Evolutionary conservation across 2,797 vertebrate species (phyloP).

Genomic region (Girardinus metallicus): DNA sequence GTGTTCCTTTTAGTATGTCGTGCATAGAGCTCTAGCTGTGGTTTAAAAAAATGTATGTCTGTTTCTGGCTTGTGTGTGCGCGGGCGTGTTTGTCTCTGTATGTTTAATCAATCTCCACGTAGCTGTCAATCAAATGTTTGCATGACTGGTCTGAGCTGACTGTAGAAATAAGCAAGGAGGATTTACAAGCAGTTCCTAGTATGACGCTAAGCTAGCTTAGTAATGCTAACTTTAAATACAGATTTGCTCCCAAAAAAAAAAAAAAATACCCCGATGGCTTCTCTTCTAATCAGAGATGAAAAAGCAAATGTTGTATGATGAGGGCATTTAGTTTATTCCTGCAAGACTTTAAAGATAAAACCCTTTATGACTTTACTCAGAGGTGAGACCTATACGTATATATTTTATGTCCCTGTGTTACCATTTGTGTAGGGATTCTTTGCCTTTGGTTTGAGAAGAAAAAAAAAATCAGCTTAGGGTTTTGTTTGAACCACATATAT

Average conservation of each 20-base stretch:
- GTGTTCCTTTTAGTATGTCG: conserved; percentile 64
- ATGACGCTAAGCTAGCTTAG: conserved; percentile 6
- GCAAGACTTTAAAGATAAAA: conserved; percentile 41
- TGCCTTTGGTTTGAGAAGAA: conserved; percentile 39
- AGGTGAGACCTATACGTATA: conserved; percentile 20
- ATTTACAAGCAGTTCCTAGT: conserved; percentile 12
- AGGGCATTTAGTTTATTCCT: conserved; percentile 31
- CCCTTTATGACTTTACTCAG: conserved; percentile 44
- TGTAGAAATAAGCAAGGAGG: conserved; percentile 34
- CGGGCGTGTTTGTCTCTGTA: conserved; percentile 56
- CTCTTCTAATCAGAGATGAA: conserved; percentile 24
- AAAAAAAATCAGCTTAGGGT: conserved; percentile 22
- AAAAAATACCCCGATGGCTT: conserved; percentile 18
- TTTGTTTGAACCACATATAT: conserved; percentile 50
- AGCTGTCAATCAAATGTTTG: conserved; percentile 63
- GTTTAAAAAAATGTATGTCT: conserved; percentile 48
- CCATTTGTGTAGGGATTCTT: conserved; percentile 46
- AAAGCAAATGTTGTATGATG: conserved; percentile 36
- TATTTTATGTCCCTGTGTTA: conserved; percentile 48
- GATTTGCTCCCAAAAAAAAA: conserved; percentile 13
- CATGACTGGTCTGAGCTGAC: conserved; percentile 57
- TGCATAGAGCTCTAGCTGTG: conserved; percentile 56
- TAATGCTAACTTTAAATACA: conserved; percentile 32
- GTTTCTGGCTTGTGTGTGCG: conserved; percentile 53
- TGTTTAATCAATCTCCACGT: conserved; percentile 48